Conservation (phyloP, 2,888 invertebrate species). For the Trachelus iudaicus region DNA sequence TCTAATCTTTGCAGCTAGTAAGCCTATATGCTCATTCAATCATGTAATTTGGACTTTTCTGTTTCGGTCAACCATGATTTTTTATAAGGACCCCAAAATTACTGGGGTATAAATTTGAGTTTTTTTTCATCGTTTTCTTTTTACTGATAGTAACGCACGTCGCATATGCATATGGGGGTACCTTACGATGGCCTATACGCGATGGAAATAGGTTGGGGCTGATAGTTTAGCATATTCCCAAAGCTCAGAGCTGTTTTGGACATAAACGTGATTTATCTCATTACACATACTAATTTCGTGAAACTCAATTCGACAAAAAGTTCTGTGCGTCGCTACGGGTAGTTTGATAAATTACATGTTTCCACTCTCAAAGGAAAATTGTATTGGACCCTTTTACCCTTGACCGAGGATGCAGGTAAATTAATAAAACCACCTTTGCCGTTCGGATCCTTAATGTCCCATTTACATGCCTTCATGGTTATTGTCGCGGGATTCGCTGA, state of each 20-base stretch:
- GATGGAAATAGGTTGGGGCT: not conserved
- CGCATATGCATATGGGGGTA: not conserved
- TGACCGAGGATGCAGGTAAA: not conserved
- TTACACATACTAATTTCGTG: constrained; percentile 51
- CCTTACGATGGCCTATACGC: not conserved
- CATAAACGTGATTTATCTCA: constrained; percentile 57
- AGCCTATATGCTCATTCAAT: not conserved
- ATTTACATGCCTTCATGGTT: not conserved
- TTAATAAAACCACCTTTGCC: not conserved
- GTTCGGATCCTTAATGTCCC: not conserved
- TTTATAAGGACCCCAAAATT: not conserved
- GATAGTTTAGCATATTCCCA: not conserved
- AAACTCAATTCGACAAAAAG: not conserved
- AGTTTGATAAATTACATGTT: not conserved
- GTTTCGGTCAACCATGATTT: not conserved
- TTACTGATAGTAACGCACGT: not conserved
- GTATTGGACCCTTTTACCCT: not conserved
- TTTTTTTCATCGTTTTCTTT: not conserved
- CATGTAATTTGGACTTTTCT: not conserved
- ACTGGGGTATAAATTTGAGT: not conserved
- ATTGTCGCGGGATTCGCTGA: not conserved
- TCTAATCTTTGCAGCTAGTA: not conserved
- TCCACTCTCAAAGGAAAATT: not conserved
- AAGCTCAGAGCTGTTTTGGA: constrained; percentile 49
- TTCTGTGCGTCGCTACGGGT: not conserved